A percentile compares a stretch with the other conserved stretches of the same genome.
Conservation (phyloP, 2,113 vertebrate genomes). For the Boulengerochromis microlepis region DNA sequence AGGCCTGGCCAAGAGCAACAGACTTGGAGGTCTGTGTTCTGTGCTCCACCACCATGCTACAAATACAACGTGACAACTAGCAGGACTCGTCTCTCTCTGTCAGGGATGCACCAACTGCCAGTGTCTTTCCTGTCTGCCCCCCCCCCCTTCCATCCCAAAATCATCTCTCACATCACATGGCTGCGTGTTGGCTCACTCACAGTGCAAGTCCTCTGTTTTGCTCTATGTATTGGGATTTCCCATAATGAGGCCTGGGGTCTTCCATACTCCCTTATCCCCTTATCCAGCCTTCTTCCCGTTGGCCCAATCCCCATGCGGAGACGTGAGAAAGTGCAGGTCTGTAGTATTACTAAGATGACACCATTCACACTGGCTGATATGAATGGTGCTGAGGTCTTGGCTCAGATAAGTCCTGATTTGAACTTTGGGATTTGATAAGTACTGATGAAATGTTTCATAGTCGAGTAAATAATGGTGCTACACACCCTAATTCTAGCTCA, state of each 20-base stretch:
- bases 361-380: background rate
- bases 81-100: slow-evolving; percentile 37
- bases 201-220: slow-evolving; percentile 1
- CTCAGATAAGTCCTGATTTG: background rate
- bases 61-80: slow-evolving; percentile 54
- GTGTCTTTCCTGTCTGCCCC: background rate
- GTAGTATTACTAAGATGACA: background rate
- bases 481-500: background rate
- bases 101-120: slow-evolving; percentile 19
- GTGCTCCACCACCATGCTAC: background rate
- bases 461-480: background rate
- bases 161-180: slow-evolving; percentile 12
- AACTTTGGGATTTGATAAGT: background rate
- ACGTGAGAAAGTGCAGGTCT: slow-evolving; percentile 45
- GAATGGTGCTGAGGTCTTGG: background rate
- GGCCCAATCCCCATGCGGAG: background rate
- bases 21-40: slow-evolving; percentile 31
- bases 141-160: background rate
- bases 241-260: background rate
- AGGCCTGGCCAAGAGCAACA: slow-evolving; percentile 26
- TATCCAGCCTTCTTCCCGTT: background rate
- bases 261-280: background rate
- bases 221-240: background rate
- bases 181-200: slow-evolving; percentile 4
- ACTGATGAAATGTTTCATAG: background rate